A percentile compares a stretch with the other conserved stretches of the same genome.
phyloP scores from a whole-genome alignment of 2,113 vertebrate genomes.

The Alethe diademata region DNA sequence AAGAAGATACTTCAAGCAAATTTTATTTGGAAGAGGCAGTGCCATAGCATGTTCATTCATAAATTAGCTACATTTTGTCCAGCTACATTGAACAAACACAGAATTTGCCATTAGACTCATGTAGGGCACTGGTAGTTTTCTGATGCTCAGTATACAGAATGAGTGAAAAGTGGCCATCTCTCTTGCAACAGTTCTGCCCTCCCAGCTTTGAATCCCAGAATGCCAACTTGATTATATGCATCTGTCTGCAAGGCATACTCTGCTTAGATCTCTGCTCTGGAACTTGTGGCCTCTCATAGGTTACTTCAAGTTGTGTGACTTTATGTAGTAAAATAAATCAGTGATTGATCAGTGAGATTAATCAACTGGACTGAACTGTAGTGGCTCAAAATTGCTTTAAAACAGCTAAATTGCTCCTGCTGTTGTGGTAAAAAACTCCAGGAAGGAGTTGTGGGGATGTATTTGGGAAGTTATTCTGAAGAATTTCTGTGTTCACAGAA shows the following conservation, averaged over 20 bases:
- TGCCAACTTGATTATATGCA: not conserved
- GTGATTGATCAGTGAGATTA: not conserved
- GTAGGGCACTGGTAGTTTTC: not conserved
- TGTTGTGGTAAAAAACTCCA: not conserved
- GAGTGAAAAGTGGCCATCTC: not conserved
- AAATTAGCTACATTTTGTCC: not conserved
- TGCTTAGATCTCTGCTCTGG: not conserved
- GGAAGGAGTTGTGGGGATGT: not conserved
- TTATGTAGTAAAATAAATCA: not conserved
- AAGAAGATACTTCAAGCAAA: not conserved
- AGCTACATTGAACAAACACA: not conserved
- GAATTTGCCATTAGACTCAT: not conserved
- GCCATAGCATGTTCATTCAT: not conserved
- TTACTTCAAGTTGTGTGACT: not conserved
- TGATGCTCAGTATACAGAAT: not conserved
- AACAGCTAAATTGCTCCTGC: not conserved
- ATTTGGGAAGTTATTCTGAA: not conserved
- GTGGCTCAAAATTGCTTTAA: not conserved
- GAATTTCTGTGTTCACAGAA: not conserved
- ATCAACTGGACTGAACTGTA: not conserved
- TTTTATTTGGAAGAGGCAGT: not conserved
- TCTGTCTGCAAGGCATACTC: not conserved
- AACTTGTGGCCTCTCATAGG: accelerated
- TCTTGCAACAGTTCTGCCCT: not conserved
- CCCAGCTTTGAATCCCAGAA: not conserved